Base-by-base conservation (phyloP, 2,888 invertebrate genomes). In the Hypselothyrea guttata region DNA sequence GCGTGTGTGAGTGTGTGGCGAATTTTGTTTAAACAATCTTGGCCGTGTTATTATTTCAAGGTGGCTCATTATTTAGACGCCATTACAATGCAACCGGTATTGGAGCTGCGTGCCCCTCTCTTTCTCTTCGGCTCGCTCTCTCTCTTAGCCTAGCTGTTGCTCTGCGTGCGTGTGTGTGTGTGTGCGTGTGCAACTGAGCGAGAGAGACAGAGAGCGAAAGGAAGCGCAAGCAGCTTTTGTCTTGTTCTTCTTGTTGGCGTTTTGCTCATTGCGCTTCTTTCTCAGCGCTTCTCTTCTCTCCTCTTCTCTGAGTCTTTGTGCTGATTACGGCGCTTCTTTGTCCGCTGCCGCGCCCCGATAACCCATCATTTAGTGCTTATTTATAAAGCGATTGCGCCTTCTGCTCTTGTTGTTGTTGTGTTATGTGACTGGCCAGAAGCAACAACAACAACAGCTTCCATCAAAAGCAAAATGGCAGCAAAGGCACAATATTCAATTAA, bases 31-130 rank as follows among this genome's bases (percentile, higher is more conserved):
- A 71, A 83, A 79, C 69, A 75, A 67, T 76, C 75, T 84, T 77
- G 82, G 68, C 82, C 82, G 78, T 81, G 84, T 68, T 68, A 63
- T 66, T 69, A 65, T 49, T 75, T 84, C 83, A 78, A 78, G 78
- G 78, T 78, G 83, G 53, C 53, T 74, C 85, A 84, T 71, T 79
- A 83, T 81, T 77, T 77, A 68, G 79, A 70, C 74, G 75, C 83
- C 84, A 82, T 84, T 78, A 71, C 68, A 71, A 65, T 66, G 76
- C 79, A 79, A 79, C 79, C 79, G 79, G 79, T 79, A 78, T 78
- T 75, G 64, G 53, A 46, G 40, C 53, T 81, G 54, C 46, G 55
- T 64, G 48, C 49, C 48, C 44, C 30, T 15, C 15, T 12, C 16
- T 40, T n/a, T n/a, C n/a, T n/a, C n/a, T n/a, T n/a, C n/a, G n/a